Percentiles rank a stretch among this genome's conserved stretches.
phyloP scores from a whole-genome alignment of 1,140 invertebrate species.

The Drosophila bipectinata region DNA sequence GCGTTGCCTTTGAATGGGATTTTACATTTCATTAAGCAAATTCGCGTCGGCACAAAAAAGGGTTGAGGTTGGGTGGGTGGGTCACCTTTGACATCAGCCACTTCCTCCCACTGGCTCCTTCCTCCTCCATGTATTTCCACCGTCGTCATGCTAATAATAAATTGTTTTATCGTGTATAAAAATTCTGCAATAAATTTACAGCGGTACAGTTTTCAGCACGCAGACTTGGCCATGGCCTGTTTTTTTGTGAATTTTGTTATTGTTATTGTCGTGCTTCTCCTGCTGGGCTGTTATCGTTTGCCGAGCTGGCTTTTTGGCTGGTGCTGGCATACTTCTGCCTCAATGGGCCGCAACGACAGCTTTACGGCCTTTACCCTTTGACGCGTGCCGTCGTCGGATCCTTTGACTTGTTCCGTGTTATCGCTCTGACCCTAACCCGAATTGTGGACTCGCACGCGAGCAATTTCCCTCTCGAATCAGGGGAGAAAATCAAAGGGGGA shows the following conservation, averaged over 20 bases:
- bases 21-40: slow-evolving; percentile 80
- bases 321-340: slow-evolving; percentile 37
- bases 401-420: slow-evolving; percentile 75
- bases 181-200: slow-evolving; percentile 72
- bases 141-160: slow-evolving; percentile 75
- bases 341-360: slow-evolving; percentile 60
- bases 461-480: slow-evolving; percentile 6
- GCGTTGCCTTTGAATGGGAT: slow-evolving; percentile 54
- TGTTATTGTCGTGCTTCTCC: slow-evolving; percentile 6
- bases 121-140: slow-evolving; percentile 29
- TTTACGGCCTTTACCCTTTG: slow-evolving; percentile 72
- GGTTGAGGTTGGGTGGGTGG: slow-evolving; percentile 7
- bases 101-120: neutral
- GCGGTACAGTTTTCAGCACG: slow-evolving; percentile 65
- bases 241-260: slow-evolving; percentile 10
- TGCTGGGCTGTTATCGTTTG: slow-evolving; percentile 27
- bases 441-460: slow-evolving; percentile 75
- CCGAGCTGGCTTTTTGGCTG: slow-evolving; percentile 6
- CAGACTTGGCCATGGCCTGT: slow-evolving; percentile 47
- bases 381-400: slow-evolving; percentile 58
- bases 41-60: slow-evolving; percentile 47
- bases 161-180: slow-evolving; percentile 82
- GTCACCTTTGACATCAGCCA: slow-evolving; percentile 43
- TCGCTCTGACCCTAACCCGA: slow-evolving; percentile 82
- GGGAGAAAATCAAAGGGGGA: neutral